phyloP scores from a whole-genome alignment of 1,140 invertebrate species.

The Hyphantria cunea region DNA sequence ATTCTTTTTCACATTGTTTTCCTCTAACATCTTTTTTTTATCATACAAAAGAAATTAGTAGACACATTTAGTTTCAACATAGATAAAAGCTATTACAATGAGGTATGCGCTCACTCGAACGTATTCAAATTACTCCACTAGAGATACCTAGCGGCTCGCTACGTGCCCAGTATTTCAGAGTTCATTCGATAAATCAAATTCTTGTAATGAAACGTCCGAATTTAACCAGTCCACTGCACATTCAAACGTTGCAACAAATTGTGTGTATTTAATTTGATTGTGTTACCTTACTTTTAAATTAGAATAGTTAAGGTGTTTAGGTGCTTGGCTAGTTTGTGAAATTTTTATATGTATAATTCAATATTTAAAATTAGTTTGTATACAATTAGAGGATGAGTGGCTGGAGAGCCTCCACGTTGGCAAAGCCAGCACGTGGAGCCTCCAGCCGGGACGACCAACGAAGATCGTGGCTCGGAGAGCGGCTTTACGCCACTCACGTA shows the following conservation, averaged over 20 bases:
- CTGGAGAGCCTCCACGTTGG: too few species aligned
- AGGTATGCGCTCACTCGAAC: constrained; percentile 8
- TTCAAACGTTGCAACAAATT: constrained; percentile 45
- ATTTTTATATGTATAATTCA: not conserved
- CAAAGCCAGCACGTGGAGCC: too few species aligned
- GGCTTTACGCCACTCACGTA: too few species aligned
- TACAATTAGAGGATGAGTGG: too few species aligned
- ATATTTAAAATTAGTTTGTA: not conserved
- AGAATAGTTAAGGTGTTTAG: constrained; percentile 11
- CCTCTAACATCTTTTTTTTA: not conserved
- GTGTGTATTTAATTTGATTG: constrained; percentile 32
- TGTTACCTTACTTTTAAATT: constrained; percentile 13
- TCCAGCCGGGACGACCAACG: too few species aligned
- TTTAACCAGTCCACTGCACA: constrained; percentile 43
- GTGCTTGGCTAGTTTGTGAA: too few species aligned
- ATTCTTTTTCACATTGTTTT: not conserved
- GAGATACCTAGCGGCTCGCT: constrained; percentile 2
- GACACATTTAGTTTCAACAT: too few species aligned
- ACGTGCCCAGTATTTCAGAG: constrained; percentile 45
- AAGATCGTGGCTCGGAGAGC: too few species aligned
- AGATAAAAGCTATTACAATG: constrained; percentile 1
- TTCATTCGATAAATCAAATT: constrained; percentile 62
- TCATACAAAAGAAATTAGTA: too few species aligned
- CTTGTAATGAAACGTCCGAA: constrained; percentile 64
- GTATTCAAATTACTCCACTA: constrained; percentile 18